Conservation (phyloP, 2,888 invertebrate genomes). For the Scaptomyza parva region DNA sequence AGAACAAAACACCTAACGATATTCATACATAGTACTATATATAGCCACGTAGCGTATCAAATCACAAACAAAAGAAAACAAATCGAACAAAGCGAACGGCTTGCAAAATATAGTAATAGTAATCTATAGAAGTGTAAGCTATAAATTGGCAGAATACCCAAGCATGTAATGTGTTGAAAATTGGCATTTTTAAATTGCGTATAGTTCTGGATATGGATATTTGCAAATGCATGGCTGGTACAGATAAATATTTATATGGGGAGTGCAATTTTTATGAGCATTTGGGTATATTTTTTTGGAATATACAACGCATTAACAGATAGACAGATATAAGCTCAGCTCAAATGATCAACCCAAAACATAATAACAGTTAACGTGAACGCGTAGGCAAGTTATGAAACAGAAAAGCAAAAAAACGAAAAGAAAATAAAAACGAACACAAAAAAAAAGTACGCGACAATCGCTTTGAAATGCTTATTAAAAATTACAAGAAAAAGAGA, state of each 20-base stretch:
- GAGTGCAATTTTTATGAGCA: slow-evolving; percentile 64
- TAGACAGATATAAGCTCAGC: slow-evolving; percentile 67
- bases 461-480: slow-evolving; percentile 77
- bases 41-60: slow-evolving; percentile 66
- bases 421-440: slow-evolving; percentile 24
- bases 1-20: slow-evolving; percentile 41
- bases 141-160: slow-evolving; percentile 23
- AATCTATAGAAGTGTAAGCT: slow-evolving; percentile 36
- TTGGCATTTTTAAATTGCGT: slow-evolving; percentile 49
- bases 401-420: slow-evolving; percentile 28
- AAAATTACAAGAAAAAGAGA: slow-evolving; percentile 35
- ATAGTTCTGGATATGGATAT: slow-evolving; percentile 43
- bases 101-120: slow-evolving; percentile 45
- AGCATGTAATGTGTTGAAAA: slow-evolving; percentile 37
- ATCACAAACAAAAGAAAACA: slow-evolving; percentile 30
- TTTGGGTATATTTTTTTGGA: slow-evolving; percentile 74
- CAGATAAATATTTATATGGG: slow-evolving; percentile 43
- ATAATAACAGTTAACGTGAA: slow-evolving; percentile 57
- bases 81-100: slow-evolving; percentile 50
- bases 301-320: slow-evolving; percentile 62
- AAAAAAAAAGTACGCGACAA: slow-evolving; percentile 71
- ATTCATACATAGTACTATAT: slow-evolving; percentile 52
- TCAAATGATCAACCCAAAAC: slow-evolving; percentile 58
- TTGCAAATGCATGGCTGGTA: slow-evolving; percentile 53
- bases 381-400: slow-evolving; percentile 72